A percentile compares a stretch with the other conserved stretches of the same genome.
phyloP scores from a whole-genome alignment of 2,888 invertebrate genomes.

The Mystacides longicornis region DNA sequence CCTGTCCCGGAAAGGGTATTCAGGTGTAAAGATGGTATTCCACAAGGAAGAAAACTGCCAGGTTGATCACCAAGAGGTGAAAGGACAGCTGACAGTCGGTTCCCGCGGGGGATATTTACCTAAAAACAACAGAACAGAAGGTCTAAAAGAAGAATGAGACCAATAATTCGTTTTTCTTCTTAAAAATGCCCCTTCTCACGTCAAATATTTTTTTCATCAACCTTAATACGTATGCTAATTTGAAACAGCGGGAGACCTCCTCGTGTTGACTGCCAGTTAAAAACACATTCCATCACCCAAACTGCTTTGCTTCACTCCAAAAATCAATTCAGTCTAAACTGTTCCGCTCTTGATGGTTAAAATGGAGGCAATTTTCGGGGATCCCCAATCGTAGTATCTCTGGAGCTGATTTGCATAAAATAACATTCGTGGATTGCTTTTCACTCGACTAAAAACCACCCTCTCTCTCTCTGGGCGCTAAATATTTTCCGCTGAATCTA shows the following conservation, averaged over 20 bases:
- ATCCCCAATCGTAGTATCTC: slow-evolving; percentile 18
- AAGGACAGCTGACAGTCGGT: too few species aligned
- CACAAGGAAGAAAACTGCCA: too few species aligned
- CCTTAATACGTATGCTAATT: too few species aligned
- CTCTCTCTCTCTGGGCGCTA: neutral
- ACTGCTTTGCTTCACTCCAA: neutral
- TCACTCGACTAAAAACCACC: slow-evolving; percentile 11
- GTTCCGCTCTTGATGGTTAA: slow-evolving; percentile 15
- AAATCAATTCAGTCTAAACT: slow-evolving; percentile 9
- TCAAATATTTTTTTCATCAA: too few species aligned
- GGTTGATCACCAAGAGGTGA: too few species aligned
- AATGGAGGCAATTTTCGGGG: slow-evolving; percentile 25
- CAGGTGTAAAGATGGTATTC: too few species aligned
- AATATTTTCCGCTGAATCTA: slow-evolving; percentile 11
- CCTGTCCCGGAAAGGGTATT: too few species aligned
- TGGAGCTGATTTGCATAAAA: slow-evolving; percentile 26
- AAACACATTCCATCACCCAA: slow-evolving; percentile 5
- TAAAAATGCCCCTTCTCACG: too few species aligned
- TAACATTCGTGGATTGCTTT: slow-evolving; percentile 26
- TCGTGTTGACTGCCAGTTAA: slow-evolving; percentile 3
- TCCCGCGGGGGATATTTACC: too few species aligned
- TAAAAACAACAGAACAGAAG: too few species aligned
- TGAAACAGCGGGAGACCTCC: neutral
- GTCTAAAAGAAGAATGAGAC: too few species aligned
- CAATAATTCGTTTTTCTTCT: too few species aligned